Evolutionary conservation across 2,888 invertebrate genomes (phyloP).

Genomic region (Thelaira solivaga): DNA sequence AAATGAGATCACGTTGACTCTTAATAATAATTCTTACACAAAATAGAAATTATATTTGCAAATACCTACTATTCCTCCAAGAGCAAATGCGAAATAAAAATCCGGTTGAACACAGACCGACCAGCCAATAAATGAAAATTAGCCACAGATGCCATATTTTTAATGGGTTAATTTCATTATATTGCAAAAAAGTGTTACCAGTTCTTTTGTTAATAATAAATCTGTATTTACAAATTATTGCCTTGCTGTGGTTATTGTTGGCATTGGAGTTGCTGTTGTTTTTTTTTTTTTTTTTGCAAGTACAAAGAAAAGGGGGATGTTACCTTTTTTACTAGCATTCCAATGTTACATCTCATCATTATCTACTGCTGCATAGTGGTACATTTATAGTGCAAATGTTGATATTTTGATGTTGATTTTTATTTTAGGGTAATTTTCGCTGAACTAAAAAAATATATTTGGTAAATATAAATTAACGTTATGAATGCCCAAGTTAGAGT

Average conservation of each 20-base stretch:
- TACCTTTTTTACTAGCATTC: slow-evolving; percentile 32
- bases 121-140: too few species aligned
- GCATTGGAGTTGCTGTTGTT: slow-evolving; percentile 44
- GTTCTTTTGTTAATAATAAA: slow-evolving; percentile 43
- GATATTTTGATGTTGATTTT: not conserved
- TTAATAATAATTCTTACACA: slow-evolving; percentile 23
- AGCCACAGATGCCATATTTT: too few species aligned
- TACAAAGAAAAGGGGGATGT: slow-evolving; percentile 31
- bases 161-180: slow-evolving; percentile 48
- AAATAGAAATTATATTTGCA: not conserved
- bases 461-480: too few species aligned
- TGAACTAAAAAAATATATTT: too few species aligned
- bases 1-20: slow-evolving; percentile 32
- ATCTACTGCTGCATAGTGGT: not conserved
- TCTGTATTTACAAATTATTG: slow-evolving; percentile 42
- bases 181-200: slow-evolving; percentile 45
- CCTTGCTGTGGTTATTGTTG: slow-evolving; percentile 32
- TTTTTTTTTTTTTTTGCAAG: slow-evolving; percentile 20
- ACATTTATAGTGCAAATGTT: too few species aligned
- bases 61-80: not conserved
- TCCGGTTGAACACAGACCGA: not conserved
- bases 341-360: slow-evolving; percentile 29
- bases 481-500: too few species aligned
- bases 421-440: too few species aligned
- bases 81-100: not conserved